phyloP scores from a whole-genome alignment of 2,888 invertebrate genomes.

The Chalcosyrphus nemorum region DNA sequence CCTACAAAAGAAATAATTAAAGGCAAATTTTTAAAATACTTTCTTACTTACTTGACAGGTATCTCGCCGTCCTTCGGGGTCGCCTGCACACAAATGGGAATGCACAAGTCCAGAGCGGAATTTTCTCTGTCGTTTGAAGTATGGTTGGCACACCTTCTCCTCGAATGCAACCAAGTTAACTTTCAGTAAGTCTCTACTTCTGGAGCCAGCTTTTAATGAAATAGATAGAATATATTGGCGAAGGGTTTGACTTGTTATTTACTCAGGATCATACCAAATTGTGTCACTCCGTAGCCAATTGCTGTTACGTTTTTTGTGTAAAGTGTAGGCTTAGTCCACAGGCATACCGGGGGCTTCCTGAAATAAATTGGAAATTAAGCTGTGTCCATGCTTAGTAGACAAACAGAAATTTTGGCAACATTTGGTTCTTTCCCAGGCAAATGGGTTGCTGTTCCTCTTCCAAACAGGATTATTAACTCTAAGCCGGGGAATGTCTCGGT shows the following conservation, averaged over 20 bases:
- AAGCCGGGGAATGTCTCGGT: no score
- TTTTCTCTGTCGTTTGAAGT: slow-evolving; percentile 12
- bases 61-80: slow-evolving; percentile 71
- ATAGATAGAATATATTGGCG: background rate
- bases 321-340: slow-evolving; percentile 23
- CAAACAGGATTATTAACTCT: no score
- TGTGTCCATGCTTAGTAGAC: no score
- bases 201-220: background rate
- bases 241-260: no score
- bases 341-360: slow-evolving; percentile 5
- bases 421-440: no score
- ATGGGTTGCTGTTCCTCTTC: no score
- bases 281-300: slow-evolving; percentile 26
- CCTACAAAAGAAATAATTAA: slow-evolving; percentile 75
- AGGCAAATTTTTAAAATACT: background rate
- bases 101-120: slow-evolving; percentile 72
- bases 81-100: slow-evolving; percentile 77
- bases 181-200: background rate
- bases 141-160: slow-evolving; percentile 7
- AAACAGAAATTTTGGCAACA: no score
- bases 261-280: slow-evolving; percentile 6
- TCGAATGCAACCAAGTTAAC: background rate
- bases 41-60: slow-evolving; percentile 67
- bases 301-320: slow-evolving; percentile 1
- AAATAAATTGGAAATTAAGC: background rate